Conservation (phyloP, 2,113 vertebrate species). For the Cyprinodon brontotheroides region DNA sequence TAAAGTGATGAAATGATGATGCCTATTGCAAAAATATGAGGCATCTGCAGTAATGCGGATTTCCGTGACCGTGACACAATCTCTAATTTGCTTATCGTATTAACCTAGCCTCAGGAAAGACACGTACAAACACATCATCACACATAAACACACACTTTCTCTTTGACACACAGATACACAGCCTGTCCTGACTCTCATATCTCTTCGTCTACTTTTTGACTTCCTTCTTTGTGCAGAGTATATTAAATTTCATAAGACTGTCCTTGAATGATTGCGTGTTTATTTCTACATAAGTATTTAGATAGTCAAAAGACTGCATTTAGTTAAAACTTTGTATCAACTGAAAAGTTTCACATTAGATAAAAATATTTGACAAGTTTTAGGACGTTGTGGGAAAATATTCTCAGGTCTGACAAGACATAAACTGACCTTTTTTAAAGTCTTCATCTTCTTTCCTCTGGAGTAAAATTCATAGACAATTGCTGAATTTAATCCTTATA, state of each 20-base stretch:
- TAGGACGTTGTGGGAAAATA: not conserved
- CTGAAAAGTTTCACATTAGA: not conserved
- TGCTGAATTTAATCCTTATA: not conserved
- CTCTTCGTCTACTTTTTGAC: constrained; percentile 16
- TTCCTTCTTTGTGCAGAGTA: constrained; percentile 30
- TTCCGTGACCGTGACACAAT: constrained; percentile 23
- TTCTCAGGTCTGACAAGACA: not conserved
- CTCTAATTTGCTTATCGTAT: constrained; percentile 52
- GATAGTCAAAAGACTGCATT: not conserved
- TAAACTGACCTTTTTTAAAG: not conserved
- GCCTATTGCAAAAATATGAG: constrained; percentile 8
- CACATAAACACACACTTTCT: constrained; percentile 2
- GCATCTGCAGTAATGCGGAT: constrained; percentile 34
- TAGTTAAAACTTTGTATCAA: not conserved
- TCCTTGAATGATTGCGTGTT: not conserved
- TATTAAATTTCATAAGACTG: constrained; percentile 5
- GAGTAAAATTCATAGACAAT: not conserved
- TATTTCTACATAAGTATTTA: not conserved
- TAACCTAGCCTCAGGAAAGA: constrained; percentile 22
- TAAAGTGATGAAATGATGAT: constrained; percentile 12
- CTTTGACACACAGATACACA: not conserved
- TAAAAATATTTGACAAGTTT: not conserved
- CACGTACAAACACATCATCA: constrained; percentile 14
- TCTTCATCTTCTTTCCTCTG: not conserved
- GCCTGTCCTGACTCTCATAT: constrained; percentile 2